phyloP scores from a whole-genome alignment of 2,113 vertebrate species.

The Eurypyga helias region DNA sequence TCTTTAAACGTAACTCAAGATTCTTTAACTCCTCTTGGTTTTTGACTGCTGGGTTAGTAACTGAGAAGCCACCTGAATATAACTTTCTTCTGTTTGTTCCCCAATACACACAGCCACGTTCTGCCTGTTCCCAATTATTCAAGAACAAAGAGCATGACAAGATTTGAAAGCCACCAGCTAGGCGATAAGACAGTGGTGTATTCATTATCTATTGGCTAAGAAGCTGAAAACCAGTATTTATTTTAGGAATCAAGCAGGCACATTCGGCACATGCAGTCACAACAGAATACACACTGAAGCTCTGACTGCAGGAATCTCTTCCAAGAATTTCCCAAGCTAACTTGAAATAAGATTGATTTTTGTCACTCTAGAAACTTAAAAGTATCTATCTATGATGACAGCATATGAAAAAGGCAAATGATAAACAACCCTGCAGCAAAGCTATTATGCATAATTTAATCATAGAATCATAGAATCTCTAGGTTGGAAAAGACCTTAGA shows the following conservation, averaged over 20 bases:
- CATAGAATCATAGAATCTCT: too few species aligned
- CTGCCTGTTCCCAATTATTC: not conserved
- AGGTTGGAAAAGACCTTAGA: too few species aligned
- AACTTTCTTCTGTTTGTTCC: not conserved
- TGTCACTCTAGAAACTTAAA: not conserved
- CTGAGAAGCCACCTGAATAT: not conserved
- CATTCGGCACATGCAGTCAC: not conserved
- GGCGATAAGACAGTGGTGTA: not conserved
- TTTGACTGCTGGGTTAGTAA: not conserved
- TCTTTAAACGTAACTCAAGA: not conserved
- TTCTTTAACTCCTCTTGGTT: not conserved
- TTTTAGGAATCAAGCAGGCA: constrained; percentile 45
- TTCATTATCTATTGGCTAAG: constrained; percentile 24
- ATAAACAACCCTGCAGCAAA: not conserved
- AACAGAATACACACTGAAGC: not conserved
- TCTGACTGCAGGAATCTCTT: not conserved
- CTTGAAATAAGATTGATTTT: not conserved
- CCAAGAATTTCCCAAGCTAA: constrained; percentile 2
- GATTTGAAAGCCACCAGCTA: constrained; percentile 12
- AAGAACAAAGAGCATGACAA: constrained; percentile 3
- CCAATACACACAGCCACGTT: not conserved
- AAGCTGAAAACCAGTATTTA: constrained; percentile 34
- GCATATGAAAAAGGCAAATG: not conserved
- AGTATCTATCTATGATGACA: not conserved
- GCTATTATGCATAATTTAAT: not conserved